A percentile compares a stretch with the other conserved stretches of the same genome.
phyloP scores from a whole-genome alignment of 2,113 vertebrate species.

The Dendrocopos noguchii region DNA sequence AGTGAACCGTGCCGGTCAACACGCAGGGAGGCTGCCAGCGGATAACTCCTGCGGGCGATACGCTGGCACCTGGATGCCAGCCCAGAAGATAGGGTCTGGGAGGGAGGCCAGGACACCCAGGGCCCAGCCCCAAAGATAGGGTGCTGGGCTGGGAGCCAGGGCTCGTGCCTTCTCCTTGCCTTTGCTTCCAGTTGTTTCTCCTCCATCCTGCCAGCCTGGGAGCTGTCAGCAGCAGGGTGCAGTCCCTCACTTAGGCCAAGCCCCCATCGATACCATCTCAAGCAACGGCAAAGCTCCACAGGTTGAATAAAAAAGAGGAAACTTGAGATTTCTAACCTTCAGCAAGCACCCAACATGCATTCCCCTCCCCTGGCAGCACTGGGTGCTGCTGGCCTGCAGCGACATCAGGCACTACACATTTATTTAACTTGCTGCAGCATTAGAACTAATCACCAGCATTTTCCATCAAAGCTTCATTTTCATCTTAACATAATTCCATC shows the following conservation, averaged over 20 bases:
- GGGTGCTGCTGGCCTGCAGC: not conserved
- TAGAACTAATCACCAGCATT: slow-evolving; percentile 70
- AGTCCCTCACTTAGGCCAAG: not conserved
- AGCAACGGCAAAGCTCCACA: not conserved
- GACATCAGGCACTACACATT: slow-evolving; percentile 32
- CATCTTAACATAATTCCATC: slow-evolving; percentile 65
- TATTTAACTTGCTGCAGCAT: slow-evolving; percentile 62
- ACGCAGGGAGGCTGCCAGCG: not conserved
- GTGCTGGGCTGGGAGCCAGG: slow-evolving; percentile 1
- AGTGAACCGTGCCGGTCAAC: not conserved
- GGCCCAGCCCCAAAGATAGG: not conserved
- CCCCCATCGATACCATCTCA: not conserved
- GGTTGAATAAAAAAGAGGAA: not conserved
- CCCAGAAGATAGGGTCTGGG: slow-evolving; percentile 11
- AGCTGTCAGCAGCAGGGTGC: not conserved
- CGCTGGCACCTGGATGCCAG: slow-evolving; percentile 2
- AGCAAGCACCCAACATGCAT: not conserved
- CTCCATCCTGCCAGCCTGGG: rapidly evolving
- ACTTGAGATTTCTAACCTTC: not conserved
- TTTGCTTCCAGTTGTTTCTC: not conserved
- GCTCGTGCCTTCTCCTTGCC: not conserved
- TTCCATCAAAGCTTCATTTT: slow-evolving; percentile 69
- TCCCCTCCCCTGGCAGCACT: not conserved
- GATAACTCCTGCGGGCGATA: not conserved
- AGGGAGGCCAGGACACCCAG: slow-evolving; percentile 24